phyloP scores from a whole-genome alignment of 2,888 invertebrate genomes.

The Diadegma fenestrale region DNA sequence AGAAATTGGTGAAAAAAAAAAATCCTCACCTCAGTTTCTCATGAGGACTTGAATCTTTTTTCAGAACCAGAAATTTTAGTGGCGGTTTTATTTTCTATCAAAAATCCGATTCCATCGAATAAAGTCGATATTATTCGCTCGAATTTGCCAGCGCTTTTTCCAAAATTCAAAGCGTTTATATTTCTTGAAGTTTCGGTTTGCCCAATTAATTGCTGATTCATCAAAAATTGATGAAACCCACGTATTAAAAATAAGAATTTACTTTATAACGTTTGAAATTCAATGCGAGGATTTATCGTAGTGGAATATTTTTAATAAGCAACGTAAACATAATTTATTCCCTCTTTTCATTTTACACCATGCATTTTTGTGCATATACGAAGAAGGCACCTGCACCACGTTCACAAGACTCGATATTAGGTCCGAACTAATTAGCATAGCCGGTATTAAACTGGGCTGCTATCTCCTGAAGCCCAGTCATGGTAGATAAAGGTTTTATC shows the following conservation, averaged over 20 bases:
- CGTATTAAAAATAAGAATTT: neutral
- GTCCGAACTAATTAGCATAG: conserved; percentile 63
- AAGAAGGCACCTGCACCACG: conserved; percentile 43
- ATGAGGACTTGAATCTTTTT: neutral
- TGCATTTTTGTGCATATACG: neutral
- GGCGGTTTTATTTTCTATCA: neutral
- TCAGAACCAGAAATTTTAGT: neutral
- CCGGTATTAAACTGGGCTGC: conserved; percentile 52
- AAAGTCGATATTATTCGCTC: neutral
- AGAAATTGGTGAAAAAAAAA: neutral
- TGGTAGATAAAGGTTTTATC: conserved; percentile 59
- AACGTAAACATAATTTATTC: neutral
- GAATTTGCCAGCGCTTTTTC: no score
- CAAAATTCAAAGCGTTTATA: neutral
- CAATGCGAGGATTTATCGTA: neutral
- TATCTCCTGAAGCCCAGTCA: conserved; percentile 62
- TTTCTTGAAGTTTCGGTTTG: neutral
- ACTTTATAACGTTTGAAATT: neutral
- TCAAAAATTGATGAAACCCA: neutral
- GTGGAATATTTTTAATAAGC: neutral
- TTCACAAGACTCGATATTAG: conserved; percentile 32
- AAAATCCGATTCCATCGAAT: neutral
- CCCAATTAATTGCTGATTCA: neutral
- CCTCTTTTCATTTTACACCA: neutral
- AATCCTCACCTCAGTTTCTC: neutral